These are phyloP conservation scores for Phyllotreta cruciferae DNA, from an alignment of 2,888 invertebrate species.

Conservation along the genomic window DNA sequence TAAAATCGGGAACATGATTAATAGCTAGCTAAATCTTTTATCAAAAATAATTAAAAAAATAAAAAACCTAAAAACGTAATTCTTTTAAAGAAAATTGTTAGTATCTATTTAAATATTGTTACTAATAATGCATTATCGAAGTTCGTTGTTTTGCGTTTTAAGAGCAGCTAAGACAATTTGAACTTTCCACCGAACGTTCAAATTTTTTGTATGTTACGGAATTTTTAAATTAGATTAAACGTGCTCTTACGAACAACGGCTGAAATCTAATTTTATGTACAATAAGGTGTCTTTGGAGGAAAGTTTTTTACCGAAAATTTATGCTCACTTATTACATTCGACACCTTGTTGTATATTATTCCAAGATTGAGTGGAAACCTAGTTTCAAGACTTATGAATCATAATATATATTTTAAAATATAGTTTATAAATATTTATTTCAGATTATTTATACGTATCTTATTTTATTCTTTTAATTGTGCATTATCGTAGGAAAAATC, in stretches of 20 bases:
- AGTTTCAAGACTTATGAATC: constrained; percentile 39
- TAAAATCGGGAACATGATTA: constrained; percentile 31
- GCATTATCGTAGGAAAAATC: constrained; percentile 32
- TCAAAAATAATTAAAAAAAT: constrained; percentile 6
- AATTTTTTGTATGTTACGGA: constrained; percentile 5
- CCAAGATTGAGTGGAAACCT: constrained; percentile 35
- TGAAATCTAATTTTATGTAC: constrained; percentile 12
- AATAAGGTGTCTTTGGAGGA: constrained; percentile 4
- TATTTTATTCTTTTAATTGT: constrained; percentile 36
- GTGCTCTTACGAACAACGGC: background rate
- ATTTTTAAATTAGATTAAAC: background rate
- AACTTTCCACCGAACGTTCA: too few relatives aligned
- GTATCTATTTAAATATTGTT: constrained; percentile 31
- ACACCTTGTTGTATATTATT: constrained; percentile 22
- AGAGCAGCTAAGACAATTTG: too few relatives aligned
- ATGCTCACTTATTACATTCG: constrained; percentile 13
- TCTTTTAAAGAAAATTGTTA: constrained; percentile 34
- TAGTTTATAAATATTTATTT: constrained; percentile 41
- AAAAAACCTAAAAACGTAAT: constrained; percentile 18
- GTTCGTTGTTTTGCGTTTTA: constrained; percentile 14
- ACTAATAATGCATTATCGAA: constrained; percentile 31
- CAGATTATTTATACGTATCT: constrained; percentile 37
- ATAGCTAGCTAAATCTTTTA: constrained; percentile 32
- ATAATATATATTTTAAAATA: constrained; percentile 38
- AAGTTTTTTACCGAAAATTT: background rate